Conservation (phyloP, 2,888 invertebrate genomes). For the Temnothorax ravouxi region DNA sequence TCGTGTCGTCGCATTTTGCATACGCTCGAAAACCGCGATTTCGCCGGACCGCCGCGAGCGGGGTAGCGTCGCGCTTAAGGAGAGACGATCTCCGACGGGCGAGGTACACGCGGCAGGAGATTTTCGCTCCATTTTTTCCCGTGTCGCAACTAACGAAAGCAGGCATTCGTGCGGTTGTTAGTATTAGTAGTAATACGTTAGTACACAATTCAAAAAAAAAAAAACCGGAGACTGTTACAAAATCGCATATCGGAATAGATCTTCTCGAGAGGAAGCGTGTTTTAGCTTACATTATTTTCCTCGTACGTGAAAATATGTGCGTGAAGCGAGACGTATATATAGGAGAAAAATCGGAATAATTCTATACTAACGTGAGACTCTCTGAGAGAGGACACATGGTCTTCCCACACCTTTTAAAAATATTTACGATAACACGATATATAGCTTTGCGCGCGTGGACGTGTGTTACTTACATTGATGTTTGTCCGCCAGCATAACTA, state of each 20-base stretch:
- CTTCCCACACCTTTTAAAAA: constrained; percentile 23
- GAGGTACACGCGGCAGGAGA: background rate
- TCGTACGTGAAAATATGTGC: constrained; percentile 1
- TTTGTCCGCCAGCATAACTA: constrained; percentile 99
- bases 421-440: constrained; percentile 29
- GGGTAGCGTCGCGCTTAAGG: background rate
- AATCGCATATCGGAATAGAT: constrained; percentile 7
- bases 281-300: constrained; percentile 28
- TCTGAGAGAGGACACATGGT: background rate
- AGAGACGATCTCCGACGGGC: too few relatives aligned
- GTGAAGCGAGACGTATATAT: background rate
- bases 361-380: constrained; percentile 20
- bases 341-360: constrained; percentile 4
- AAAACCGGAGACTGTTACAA: background rate
- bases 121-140: background rate
- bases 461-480: constrained; percentile 95
- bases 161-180: background rate
- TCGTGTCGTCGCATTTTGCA: constrained; percentile 16
- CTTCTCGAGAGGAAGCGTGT: background rate
- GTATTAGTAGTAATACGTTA: constrained; percentile 39
- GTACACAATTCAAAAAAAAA: constrained; percentile 16
- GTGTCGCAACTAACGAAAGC: background rate
- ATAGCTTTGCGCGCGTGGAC: background rate
- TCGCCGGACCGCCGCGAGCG: background rate
- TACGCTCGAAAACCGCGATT: background rate